phyloP scores from a whole-genome alignment of 2,797 vertebrate genomes.

The Smutsia temminckii region DNA sequence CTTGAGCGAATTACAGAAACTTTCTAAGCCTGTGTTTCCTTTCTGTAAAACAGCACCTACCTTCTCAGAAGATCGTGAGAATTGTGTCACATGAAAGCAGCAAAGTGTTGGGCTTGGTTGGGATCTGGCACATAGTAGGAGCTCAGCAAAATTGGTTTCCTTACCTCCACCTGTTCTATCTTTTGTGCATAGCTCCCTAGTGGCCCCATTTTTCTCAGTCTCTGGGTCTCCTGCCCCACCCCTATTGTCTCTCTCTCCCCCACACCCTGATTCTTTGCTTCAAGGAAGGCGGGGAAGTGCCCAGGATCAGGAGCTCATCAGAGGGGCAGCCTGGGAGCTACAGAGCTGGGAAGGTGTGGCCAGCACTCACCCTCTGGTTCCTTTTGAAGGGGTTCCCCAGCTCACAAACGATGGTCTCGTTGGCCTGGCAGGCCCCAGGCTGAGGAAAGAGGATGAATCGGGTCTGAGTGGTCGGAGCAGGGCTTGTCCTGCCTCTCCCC shows the following conservation, averaged over 20 bases:
- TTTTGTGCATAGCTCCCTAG: not conserved
- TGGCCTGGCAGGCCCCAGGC: slow-evolving; percentile 80
- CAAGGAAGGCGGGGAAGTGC: not conserved
- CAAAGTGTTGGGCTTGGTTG: not conserved
- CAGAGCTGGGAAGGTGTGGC: not conserved
- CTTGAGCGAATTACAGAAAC: not conserved
- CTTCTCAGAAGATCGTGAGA: not conserved
- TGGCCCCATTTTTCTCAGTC: not conserved
- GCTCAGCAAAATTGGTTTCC: not conserved
- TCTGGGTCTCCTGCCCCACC: not conserved
- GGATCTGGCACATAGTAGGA: not conserved
- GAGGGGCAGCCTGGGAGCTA: not conserved
- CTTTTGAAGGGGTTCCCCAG: slow-evolving; percentile 94
- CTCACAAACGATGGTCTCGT: slow-evolving; percentile 86
- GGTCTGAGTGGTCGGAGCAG: not conserved
- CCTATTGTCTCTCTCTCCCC: not conserved
- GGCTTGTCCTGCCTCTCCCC: not conserved
- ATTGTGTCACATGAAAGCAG: not conserved
- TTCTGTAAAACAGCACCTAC: not conserved
- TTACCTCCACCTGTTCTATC: not conserved
- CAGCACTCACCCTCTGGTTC: slow-evolving; percentile 84
- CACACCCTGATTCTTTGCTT: not conserved
- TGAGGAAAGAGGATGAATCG: slow-evolving; percentile 49
- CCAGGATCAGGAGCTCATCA: not conserved
- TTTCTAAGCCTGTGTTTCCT: not conserved